These are phyloP conservation scores for cat (Felis catus) DNA, from an alignment of 2,113 vertebrate species.

Conservation along the genomic window DNA sequence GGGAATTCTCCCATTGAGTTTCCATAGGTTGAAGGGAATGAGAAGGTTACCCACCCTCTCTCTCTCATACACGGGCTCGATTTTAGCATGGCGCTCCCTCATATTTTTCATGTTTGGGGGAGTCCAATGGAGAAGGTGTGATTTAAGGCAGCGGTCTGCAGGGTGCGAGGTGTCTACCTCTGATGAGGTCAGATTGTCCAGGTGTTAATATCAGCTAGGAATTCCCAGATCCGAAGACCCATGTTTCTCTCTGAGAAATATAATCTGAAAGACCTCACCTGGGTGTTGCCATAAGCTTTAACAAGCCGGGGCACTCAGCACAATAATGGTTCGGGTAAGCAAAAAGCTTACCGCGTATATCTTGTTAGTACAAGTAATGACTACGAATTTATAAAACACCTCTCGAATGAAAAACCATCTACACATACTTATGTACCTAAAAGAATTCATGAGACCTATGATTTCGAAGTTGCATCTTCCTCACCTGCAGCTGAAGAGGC, in stretches of 20 bases:
- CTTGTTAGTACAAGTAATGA: not conserved
- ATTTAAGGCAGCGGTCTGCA: not conserved
- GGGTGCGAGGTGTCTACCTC: not conserved
- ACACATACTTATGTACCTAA: not conserved
- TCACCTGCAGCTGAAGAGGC: slow-evolving; percentile 69
- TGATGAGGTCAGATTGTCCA: not conserved
- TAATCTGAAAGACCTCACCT: not conserved
- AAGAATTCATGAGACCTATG: slow-evolving; percentile 57
- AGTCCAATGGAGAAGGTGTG: not conserved
- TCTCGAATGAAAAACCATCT: slow-evolving; percentile 40
- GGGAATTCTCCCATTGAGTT: not conserved
- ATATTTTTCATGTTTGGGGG: not conserved
- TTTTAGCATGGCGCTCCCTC: not conserved
- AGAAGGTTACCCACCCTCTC: not conserved
- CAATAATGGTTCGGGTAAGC: not conserved
- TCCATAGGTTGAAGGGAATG: not conserved
- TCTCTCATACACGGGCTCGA: not conserved
- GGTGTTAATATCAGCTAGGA: slow-evolving; percentile 14
- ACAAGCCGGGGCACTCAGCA: not conserved
- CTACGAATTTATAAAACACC: slow-evolving; percentile 8
- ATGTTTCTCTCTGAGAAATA: slow-evolving; percentile 1
- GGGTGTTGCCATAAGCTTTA: not conserved
- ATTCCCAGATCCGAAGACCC: not conserved
- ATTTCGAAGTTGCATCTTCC: slow-evolving; percentile 72
- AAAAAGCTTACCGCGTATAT: not conserved